Evolutionary conservation across 2,797 vertebrate genomes (phyloP).

Genomic region (Sebastes matsubarae): DNA sequence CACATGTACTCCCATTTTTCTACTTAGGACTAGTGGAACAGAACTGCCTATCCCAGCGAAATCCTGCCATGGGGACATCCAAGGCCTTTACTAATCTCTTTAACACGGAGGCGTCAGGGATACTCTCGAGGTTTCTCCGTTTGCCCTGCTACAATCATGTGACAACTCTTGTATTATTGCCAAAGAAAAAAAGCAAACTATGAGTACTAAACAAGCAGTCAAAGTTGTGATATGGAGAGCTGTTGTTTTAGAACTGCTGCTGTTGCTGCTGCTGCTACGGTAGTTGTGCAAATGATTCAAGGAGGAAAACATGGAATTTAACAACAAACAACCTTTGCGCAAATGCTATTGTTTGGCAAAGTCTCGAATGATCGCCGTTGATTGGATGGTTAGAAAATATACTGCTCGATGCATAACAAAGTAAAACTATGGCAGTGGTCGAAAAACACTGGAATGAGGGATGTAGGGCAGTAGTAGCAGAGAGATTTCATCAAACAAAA

Average conservation of each 20-base stretch:
- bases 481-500: constrained; percentile 83
- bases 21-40: constrained; percentile 42
- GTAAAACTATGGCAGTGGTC: constrained; percentile 51
- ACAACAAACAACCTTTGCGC: constrained; percentile 55
- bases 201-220: constrained; percentile 66
- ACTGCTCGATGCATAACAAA: constrained; percentile 43
- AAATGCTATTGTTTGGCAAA: constrained; percentile 61
- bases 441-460: constrained; percentile 64
- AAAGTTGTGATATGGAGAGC: constrained; percentile 61
- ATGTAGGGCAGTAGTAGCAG: constrained; percentile 82
- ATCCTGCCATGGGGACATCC: constrained; percentile 44
- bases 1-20: constrained; percentile 24
- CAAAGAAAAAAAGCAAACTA: constrained; percentile 76
- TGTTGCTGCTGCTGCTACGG: constrained; percentile 66
- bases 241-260: constrained; percentile 45
- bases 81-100: constrained; percentile 44
- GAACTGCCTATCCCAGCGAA: constrained; percentile 52
- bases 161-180: constrained; percentile 83
- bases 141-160: constrained; percentile 80
- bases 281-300: constrained; percentile 74
- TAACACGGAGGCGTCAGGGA: constrained; percentile 57
- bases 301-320: constrained; percentile 40
- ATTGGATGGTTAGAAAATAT: constrained; percentile 51
- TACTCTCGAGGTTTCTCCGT: constrained; percentile 57
- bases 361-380: constrained; percentile 26